Evolutionary conservation across 1,140 invertebrate genomes (phyloP), one percentile per base, ranked within the genome.

Genomic region (Andricus grossulariae): DNA sequence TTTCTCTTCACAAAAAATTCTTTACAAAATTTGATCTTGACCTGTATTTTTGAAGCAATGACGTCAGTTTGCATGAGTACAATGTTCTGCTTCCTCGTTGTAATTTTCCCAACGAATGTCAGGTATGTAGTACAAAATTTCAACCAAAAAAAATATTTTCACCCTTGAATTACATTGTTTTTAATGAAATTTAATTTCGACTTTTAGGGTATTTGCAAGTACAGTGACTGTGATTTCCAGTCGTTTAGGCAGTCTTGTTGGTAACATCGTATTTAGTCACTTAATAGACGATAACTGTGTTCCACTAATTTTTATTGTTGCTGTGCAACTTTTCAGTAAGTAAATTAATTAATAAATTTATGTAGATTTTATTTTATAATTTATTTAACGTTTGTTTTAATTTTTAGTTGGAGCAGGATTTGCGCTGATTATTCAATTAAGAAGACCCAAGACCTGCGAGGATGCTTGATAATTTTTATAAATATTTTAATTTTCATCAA

Each of bases 31-130:
- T 80, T 93, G 45, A 81, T 92, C 21, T 82, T 91, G 11, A 86
- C 90, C 0, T 90, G 89, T 54, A 76, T 89, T 10, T 91, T 90
- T 71, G 90, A 91, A 72, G 87, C 90, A 8, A 71, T 91, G 13
- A 88, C 90, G 10, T 88, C 89, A 3, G 80, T 91, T 18, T 85
- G 83, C 19, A 87, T 91, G 10, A 90, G 88, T 50, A 85, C 88
- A 1, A 74, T 91, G 1, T 86, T 86, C 51, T 91, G 90, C 60
- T 80, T 89, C 12, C 74, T 91, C 8, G 89, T 91, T 5, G 89
- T 91, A 25, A 78, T 91, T 5, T 92, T 91, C 75, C 91, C 91
- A 5, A 92, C 91, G 7, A 87, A 91, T 80, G 82, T 92, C 13
- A 88, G 91, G 90, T 91, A 82, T 39, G 32, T 39, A 16, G 1